phyloP scores from a whole-genome alignment of 2,888 invertebrate genomes.

The Lomographa bimaculata region DNA sequence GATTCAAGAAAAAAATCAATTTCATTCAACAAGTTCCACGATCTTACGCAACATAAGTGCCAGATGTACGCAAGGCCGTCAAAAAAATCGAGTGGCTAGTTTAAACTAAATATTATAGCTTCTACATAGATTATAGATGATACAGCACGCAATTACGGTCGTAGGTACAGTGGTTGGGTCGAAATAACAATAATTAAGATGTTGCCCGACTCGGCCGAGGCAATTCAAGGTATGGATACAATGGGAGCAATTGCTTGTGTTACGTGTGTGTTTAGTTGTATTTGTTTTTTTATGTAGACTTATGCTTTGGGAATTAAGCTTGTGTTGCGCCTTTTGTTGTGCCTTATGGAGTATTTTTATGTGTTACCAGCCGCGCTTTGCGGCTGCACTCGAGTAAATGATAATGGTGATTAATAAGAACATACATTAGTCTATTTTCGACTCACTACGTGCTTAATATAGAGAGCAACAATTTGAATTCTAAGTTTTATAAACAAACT shows the following conservation, averaged over 20 bases:
- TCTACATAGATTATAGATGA: conserved; percentile 57
- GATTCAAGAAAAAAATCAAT: too few relatives aligned
- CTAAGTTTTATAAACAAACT: too few relatives aligned
- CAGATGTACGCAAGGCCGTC: conserved; percentile 51
- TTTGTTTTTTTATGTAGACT: conserved; percentile 13
- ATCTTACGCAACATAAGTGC: conserved; percentile 53
- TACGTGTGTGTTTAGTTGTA: conserved; percentile 10
- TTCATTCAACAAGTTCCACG: conserved; percentile 31
- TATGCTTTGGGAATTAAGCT: conserved; percentile 6
- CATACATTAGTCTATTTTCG: too few relatives aligned
- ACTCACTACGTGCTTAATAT: too few relatives aligned
- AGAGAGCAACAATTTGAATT: too few relatives aligned
- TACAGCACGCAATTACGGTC: conserved; percentile 57
- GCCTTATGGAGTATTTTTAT: too few relatives aligned
- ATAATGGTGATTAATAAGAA: too few relatives aligned
- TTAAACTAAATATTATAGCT: conserved; percentile 62
- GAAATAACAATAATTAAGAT: conserved; percentile 73
- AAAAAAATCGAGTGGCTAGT: conserved; percentile 54
- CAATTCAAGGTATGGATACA: conserved; percentile 25
- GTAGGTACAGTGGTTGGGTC: conserved; percentile 48
- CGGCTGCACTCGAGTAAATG: too few relatives aligned
- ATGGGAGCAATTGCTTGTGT: conserved; percentile 23
- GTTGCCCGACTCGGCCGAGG: conserved; percentile 35
- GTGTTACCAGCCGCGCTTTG: too few relatives aligned
- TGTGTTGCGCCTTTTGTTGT: too few relatives aligned